Percentiles rank a stretch among this genome's conserved stretches.
phyloP scores from a whole-genome alignment of 2,888 invertebrate species.

The Zelleria hepariella region DNA sequence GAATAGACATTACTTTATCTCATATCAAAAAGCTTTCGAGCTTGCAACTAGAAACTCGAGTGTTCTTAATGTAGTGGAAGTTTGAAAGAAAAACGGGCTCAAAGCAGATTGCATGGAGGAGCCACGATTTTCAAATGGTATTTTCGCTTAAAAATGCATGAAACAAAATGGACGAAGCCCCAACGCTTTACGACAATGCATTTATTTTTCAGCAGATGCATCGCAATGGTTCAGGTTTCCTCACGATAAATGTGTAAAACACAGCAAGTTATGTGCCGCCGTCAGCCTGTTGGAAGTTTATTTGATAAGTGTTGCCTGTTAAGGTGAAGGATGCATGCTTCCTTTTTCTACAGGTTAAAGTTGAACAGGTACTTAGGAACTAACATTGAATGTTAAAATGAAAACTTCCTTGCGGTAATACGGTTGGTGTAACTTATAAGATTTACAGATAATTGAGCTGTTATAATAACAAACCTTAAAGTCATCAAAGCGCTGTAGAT shows the following conservation, averaged over 20 bases:
- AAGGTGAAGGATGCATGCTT: not conserved
- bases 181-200: conserved; percentile 20
- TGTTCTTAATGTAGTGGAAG: no score
- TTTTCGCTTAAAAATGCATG: conserved; percentile 21
- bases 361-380: no score
- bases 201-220: conserved; percentile 23
- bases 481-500: no score
- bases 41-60: no score
- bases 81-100: not conserved
- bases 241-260: conserved; percentile 1
- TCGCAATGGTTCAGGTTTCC: not conserved
- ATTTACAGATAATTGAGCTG: no score
- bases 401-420: no score
- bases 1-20: no score
- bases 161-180: conserved; percentile 25
- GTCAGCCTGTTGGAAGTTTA: not conserved
- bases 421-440: no score
- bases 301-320: not conserved
- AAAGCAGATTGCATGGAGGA: not conserved
- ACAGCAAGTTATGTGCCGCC: not conserved
- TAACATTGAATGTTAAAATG: no score
- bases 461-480: no score
- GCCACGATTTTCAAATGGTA: not conserved
- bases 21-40: no score
- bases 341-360: not conserved